Evolutionary conservation across 2,888 invertebrate genomes (phyloP).

Genomic region (Dermolepida albohirtum): DNA sequence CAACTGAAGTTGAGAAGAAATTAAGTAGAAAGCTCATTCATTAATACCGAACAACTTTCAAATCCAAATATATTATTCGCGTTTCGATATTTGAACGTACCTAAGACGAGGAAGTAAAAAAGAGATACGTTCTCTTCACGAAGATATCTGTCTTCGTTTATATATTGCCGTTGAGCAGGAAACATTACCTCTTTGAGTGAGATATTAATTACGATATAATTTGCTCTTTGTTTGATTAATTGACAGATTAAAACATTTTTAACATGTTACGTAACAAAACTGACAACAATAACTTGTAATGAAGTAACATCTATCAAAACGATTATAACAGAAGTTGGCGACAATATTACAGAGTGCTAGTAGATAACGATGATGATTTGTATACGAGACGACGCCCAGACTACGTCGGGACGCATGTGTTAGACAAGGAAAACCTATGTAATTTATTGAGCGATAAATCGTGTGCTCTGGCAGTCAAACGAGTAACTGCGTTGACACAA

Average conservation of each 20-base stretch:
- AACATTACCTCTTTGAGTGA: too few relatives aligned
- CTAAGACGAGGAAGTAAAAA: too few relatives aligned
- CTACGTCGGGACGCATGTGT: conserved; percentile 53
- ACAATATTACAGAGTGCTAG: conserved; percentile 56
- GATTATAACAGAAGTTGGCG: conserved; percentile 61
- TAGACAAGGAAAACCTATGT: conserved; percentile 61
- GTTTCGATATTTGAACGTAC: too few relatives aligned
- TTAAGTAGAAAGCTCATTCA: too few relatives aligned
- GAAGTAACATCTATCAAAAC: conserved; percentile 56
- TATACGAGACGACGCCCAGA: conserved; percentile 53
- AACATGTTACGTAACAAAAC: conserved; percentile 13
- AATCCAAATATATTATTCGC: too few relatives aligned
- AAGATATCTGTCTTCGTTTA: too few relatives aligned
- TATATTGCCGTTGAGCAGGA: too few relatives aligned
- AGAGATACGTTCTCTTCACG: too few relatives aligned
- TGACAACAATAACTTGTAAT: conserved; percentile 33
- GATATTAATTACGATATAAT: conserved; percentile 8
- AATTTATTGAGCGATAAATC: conserved; percentile 67
- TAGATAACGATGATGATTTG: conserved; percentile 60
- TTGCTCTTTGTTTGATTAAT: conserved; percentile 12
- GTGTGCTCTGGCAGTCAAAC: conserved; percentile 65
- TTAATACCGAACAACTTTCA: too few relatives aligned
- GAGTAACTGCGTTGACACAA: conserved; percentile 66
- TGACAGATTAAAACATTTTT: background rate
- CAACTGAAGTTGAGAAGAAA: too few relatives aligned